A percentile compares a stretch with the other conserved stretches of the same genome.
Evolutionary conservation across 1,140 invertebrate genomes (phyloP).

Genomic region (Schlechtendalia chinensis): DNA sequence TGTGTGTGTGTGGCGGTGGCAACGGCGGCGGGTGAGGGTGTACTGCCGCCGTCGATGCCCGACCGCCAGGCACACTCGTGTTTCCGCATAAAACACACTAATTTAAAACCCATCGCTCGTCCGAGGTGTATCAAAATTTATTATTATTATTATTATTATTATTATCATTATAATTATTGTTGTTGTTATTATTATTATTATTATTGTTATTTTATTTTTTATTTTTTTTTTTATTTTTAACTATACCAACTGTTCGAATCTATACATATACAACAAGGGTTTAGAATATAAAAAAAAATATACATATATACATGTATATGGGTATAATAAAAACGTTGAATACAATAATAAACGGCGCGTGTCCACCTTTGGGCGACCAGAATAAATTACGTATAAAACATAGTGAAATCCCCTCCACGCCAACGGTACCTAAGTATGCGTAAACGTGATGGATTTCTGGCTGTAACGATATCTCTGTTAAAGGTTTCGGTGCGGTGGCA

Average conservation of each 20-base stretch:
- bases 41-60: background rate
- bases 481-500: background rate
- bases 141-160: slow-evolving; percentile 22
- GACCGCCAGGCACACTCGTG: slow-evolving; percentile 41
- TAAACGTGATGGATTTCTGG: slow-evolving; percentile 41
- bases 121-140: slow-evolving; percentile 36
- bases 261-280: slow-evolving; percentile 1
- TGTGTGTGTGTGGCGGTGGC: too few relatives aligned
- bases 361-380: slow-evolving; percentile 23
- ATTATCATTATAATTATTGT: too few relatives aligned
- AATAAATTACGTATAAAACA: slow-evolving; percentile 39
- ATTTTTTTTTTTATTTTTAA: slow-evolving; percentile 18
- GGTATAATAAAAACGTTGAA: slow-evolving; percentile 21
- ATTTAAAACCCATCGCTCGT: slow-evolving; percentile 47
- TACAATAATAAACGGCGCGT: slow-evolving; percentile 44
- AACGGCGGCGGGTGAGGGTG: background rate
- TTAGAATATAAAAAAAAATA: background rate
- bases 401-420: background rate
- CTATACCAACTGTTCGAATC: slow-evolving; percentile 15
- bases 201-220: too few relatives aligned
- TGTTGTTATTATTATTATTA: too few relatives aligned
- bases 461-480: slow-evolving; percentile 18
- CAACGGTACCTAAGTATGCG: background rate
- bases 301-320: too few relatives aligned
- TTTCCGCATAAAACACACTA: slow-evolving; percentile 45